A percentile compares a stretch with the other conserved stretches of the same genome.
phyloP scores from a whole-genome alignment of 23 tunicate species.

The Botrylloides violaceus region DNA sequence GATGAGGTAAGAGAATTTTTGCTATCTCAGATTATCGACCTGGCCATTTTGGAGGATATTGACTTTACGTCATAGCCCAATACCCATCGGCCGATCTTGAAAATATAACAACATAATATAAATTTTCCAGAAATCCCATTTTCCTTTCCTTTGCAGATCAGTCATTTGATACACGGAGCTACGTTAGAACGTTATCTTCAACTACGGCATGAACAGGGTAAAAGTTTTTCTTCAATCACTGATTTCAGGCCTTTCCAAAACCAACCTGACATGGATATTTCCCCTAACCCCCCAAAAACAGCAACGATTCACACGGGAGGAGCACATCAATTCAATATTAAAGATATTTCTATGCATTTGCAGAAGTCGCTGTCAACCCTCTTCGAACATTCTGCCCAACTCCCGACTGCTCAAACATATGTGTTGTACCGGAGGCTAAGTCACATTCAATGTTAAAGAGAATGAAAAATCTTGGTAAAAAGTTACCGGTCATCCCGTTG shows the following conservation, averaged over 20 bases:
- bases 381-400: slow-evolving; percentile 71
- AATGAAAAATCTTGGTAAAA: neutral
- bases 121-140: too few species aligned
- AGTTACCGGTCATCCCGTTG: slow-evolving; percentile 2
- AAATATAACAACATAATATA: too few species aligned
- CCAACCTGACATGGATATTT: too few species aligned
- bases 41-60: slow-evolving; percentile 35
- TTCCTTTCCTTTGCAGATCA: slow-evolving; percentile 45
- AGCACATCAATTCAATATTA: too few species aligned
- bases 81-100: too few species aligned
- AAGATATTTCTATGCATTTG: too few species aligned
- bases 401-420: slow-evolving; percentile 53
- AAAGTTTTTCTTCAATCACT: too few species aligned
- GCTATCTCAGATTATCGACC: too few species aligned
- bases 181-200: slow-evolving; percentile 46
- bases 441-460: slow-evolving; percentile 6
- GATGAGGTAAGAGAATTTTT: neutral
- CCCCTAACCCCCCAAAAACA: too few species aligned
- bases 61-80: neutral
- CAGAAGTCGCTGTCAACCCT: slow-evolving; percentile 82
- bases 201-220: slow-evolving; percentile 74
- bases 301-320: too few species aligned
- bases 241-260: too few species aligned
- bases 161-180: slow-evolving; percentile 29
- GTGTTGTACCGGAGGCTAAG: slow-evolving; percentile 31